Evolutionary conservation across 2,888 invertebrate species (phyloP).

Genomic region (Priapulus caudatus): DNA sequence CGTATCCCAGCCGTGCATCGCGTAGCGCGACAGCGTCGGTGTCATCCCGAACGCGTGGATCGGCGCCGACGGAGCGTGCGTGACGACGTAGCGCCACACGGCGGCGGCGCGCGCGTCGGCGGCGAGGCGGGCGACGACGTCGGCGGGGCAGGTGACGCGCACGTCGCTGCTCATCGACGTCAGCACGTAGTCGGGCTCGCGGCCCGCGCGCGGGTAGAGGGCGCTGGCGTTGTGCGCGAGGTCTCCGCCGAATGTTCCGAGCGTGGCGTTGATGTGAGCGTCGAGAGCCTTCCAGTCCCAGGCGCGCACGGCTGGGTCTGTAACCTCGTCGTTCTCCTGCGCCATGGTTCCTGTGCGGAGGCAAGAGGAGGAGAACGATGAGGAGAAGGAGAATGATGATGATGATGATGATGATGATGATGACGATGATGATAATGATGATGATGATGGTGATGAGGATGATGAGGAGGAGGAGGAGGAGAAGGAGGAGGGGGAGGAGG

Average conservation of each 20-base stretch:
- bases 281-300: neutral
- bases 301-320: no score
- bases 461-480: no score
- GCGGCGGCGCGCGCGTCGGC: neutral
- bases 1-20: neutral
- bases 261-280: neutral
- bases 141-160: neutral
- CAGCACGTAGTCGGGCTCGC: neutral
- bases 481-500: no score
- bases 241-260: neutral
- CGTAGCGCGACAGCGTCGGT: neutral
- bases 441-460: no score
- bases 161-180: constrained; percentile 1
- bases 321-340: neutral
- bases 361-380: no score
- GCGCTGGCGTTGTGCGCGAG: neutral
- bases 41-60: neutral
- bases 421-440: no score
- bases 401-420: no score
- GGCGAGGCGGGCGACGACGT: neutral
- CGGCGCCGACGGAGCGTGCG: neutral
- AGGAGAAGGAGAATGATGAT: no score
- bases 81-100: neutral
- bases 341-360: no score
- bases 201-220: neutral